Base-by-base conservation (phyloP, 1,140 invertebrate species). In the Sinella curviseta region DNA sequence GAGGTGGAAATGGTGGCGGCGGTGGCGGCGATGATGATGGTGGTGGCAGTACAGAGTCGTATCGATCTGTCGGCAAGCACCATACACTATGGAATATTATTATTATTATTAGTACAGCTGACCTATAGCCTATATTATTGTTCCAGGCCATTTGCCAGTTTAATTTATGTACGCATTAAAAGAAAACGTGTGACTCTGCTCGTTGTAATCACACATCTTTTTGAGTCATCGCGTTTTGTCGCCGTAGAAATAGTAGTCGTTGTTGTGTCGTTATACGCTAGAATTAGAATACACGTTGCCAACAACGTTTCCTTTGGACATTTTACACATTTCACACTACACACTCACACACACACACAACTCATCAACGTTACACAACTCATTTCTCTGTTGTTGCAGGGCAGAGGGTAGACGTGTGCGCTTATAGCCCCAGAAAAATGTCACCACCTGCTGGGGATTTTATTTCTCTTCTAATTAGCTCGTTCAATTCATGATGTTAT, bases 151-250 rank as follows among this genome's bases (percentile, higher is more conserved):
- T 60, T 60, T 26, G 14, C 55, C n/a, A 60, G 12, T 60, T 60
- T 60, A 60, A 60, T 60, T 60, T 60, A 60, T 60, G 55, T 60
- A 60, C 8, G 55, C 55, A 60, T 60, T 60, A 26, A 60, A 60
- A 60, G 55, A 60, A 60, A 60, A 60, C 55, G 14, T 60, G 24
- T 24, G 12, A n/a, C 55, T 60, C 39, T 48, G 39, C 4, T 48
- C 39, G 4, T 48, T 8, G 17, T 48, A 4, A 4, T 17, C 4
- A 17, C 39, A 48, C 39, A 48, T 48, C 39, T 48, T 48, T 48
- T 48, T 8, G 4, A n/a, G n/a, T n/a, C n/a, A n/a, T n/a, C n/a
- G n/a, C n/a, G n/a, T n/a, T n/a, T n/a, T n/a, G 39, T 17, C 4
- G 17, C 39, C 39, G 4, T 48, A 48, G 39, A 48, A 48, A 48